Evolutionary conservation across 2,797 vertebrate genomes (phyloP), one percentile per base, ranked within the genome.

Genomic region (Danio albolineatus): DNA sequence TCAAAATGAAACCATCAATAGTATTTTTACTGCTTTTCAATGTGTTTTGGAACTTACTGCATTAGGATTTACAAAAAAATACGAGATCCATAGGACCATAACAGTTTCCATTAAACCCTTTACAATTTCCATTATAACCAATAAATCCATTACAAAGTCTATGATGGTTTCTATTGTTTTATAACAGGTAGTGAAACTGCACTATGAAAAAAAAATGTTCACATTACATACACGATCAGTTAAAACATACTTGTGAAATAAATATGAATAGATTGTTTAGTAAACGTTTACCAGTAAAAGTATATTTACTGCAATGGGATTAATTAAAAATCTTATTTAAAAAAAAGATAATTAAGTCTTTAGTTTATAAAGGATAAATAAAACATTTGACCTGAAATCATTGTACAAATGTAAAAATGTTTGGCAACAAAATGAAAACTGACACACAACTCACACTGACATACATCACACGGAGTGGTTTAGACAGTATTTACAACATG

Each of bases 241-340:
- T 48, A 43, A n/a, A 59, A 59, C 56, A 73, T 2, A 13, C 48
- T 2, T 5, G 7, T 46, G 5, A 73, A 41, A 64, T 62, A 64
- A 51, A 64, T 75, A 73, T 73, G 43, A 38, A 60, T 17, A n/a
- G 9, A 2, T 4, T 36, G 28, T 60, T 46, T n/a, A 73, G 54
- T 73, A 73, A 72, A 57, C 69, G 16, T 72, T 53, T 38, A 39
- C n/a, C 66, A 53, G 66, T 53, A 70, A 38, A 69, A 53, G 16
- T 3, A 38, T 19, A 51, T 12, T 70, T 44, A 57, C 39, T 43
- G 51, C 13, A 57, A 43, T 57, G 17, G 17, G 17, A 28, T 57
- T 72, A 8, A 21, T 72, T 72, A 21, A 7, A n/a, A 12, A 48
- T 54, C 71, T 60, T 59, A 17, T 60, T 36, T 12, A 17, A 73